phyloP scores from a whole-genome alignment of 23 tunicate species.

The Trididemnum nubilum region DNA sequence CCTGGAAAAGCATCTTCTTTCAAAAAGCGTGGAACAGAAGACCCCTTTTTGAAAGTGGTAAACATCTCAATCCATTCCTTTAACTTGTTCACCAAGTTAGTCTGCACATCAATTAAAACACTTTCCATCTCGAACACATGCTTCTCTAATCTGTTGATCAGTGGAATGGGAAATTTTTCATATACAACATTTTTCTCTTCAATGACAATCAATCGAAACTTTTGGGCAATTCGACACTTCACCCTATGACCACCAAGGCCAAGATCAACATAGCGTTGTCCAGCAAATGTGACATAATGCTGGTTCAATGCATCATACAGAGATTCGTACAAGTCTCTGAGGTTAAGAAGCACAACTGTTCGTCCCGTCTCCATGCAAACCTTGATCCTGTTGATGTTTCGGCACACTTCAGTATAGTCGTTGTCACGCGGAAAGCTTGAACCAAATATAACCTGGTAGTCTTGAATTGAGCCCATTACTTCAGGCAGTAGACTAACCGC shows the following conservation, averaged over 20 bases:
- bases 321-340: constrained; percentile 34
- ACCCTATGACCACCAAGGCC: constrained; percentile 91
- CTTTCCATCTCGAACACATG: constrained; percentile 56
- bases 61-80: constrained; percentile 61
- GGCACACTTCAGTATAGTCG: constrained; percentile 70
- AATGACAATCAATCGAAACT: constrained; percentile 71
- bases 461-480: constrained; percentile 29
- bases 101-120: constrained; percentile 39
- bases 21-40: background rate
- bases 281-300: constrained; percentile 49
- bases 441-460: constrained; percentile 67
- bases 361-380: constrained; percentile 83
- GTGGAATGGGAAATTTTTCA: constrained; percentile 72
- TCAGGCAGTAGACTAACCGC: constrained; percentile 58
- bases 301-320: constrained; percentile 53
- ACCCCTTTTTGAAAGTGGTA: background rate
- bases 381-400: constrained; percentile 83
- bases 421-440: constrained; percentile 86
- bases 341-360: constrained; percentile 61
- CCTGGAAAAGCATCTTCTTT: constrained; percentile 63
- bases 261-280: constrained; percentile 66
- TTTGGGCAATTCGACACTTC: constrained; percentile 71
- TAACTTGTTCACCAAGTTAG: constrained; percentile 14
- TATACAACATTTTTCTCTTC: constrained; percentile 75
- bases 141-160: constrained; percentile 84